phyloP scores from a whole-genome alignment of 2,113 vertebrate genomes.

The human region DNA sequence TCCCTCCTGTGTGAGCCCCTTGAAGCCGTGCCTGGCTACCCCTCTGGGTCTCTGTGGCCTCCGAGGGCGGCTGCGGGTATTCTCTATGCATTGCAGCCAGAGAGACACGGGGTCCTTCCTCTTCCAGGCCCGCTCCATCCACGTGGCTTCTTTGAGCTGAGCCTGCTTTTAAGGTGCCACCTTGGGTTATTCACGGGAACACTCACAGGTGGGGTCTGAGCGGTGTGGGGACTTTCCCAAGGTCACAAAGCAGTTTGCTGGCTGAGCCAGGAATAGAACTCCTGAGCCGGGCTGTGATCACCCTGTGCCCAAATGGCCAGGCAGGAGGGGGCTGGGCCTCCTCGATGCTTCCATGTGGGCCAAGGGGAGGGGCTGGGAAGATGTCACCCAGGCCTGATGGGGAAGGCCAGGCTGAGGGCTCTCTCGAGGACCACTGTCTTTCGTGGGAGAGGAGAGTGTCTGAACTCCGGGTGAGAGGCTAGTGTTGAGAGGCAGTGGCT shows the following conservation, averaged over 20 bases:
- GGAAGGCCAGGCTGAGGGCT: not conserved
- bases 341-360: not conserved
- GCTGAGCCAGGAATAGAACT: conserved; percentile 68
- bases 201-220: not conserved
- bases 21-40: fast-evolving
- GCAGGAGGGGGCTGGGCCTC: not conserved
- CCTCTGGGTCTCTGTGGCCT: too few relatives aligned
- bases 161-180: not conserved
- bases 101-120: not conserved
- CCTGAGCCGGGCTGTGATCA: not conserved
- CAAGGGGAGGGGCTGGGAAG: not conserved
- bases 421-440: not conserved
- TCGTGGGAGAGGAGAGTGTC: not conserved
- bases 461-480: not conserved
- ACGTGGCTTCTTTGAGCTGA: not conserved
- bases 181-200: not conserved
- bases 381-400: not conserved
- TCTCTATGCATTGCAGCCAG: not conserved
- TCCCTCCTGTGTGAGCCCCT: not conserved
- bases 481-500: not conserved
- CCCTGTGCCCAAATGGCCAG: not conserved
- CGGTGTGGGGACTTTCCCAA: conserved; percentile 44
- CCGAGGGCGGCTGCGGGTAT: too few relatives aligned
- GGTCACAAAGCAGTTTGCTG: conserved; percentile 37
- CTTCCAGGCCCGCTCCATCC: not conserved